Base-by-base conservation (phyloP, 1,140 invertebrate species). In the Drosophila varians region DNA sequence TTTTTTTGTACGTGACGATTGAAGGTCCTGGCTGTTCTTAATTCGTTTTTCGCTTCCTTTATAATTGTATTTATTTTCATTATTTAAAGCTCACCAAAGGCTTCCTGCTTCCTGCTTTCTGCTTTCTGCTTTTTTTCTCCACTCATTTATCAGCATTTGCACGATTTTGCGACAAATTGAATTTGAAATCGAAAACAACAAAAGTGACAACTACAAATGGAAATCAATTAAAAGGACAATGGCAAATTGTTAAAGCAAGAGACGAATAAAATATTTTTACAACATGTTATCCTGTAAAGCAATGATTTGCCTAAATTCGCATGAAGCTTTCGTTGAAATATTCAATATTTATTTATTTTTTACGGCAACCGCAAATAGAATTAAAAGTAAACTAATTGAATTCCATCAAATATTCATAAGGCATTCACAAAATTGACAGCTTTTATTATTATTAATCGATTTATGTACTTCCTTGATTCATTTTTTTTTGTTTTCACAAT, bases 41-140 rank as follows among this genome's bases (percentile, higher is more conserved):
- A 70, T 65, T 66, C 70, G 51, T 42, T 57, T 60, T 64, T 52
- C 28, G 25, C 54, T 60, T n/a, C 62, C 70, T 45, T 58, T 71
- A 74, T 77, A 82, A 74, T 83, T 82, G 55, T 74, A 83, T 83
- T 83, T 70, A 83, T 77, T 82, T 83, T 77, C 69, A 83, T 83
- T 83, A 77, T 77, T 70, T 83, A 64, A 69, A 82, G 73, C 66
- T n/a, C 8, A 0, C 26, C 7, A 28, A 28, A 28, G 26, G 26
- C 8, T 28, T 28, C 7, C 7, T 23, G 3, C 5, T 23, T 23
- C 23, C 21, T 55, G 49, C 38, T 18, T 25, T 31, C 16, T 28
- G 14, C 11, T 8, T 51, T 4, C n/a, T 26, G 14, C 26, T 48
- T 18, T 25, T 16, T 38, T 38, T 7, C 5, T 5, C 12, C 34